phyloP scores from a whole-genome alignment of 2,888 invertebrate genomes.

The Enoplolaimus lenunculus region DNA sequence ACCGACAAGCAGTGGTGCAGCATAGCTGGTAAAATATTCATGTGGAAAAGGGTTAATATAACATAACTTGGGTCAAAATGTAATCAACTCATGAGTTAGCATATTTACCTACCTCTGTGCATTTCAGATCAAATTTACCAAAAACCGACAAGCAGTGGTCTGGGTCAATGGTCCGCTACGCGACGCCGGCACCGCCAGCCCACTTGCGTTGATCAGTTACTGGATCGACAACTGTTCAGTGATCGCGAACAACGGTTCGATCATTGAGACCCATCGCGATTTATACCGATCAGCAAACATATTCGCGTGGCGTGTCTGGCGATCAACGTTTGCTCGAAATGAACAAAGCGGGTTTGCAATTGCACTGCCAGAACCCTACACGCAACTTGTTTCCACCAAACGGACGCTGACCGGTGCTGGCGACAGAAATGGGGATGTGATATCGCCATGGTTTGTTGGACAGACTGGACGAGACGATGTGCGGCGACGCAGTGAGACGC shows the following conservation, averaged over 20 bases:
- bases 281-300: slow-evolving; percentile 87
- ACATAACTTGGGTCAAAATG: no score
- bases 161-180: slow-evolving; percentile 39
- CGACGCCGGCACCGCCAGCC: slow-evolving; percentile 42
- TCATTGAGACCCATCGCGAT: slow-evolving; percentile 57
- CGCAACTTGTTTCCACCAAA: slow-evolving; percentile 21
- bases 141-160: slow-evolving; percentile 33
- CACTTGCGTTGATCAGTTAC: slow-evolving; percentile 66
- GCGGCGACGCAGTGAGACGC: neutral
- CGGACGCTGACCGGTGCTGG: neutral
- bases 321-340: slow-evolving; percentile 48
- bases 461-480: neutral
- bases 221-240: slow-evolving; percentile 72
- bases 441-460: neutral
- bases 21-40: no score
- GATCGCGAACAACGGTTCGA: slow-evolving; percentile 64
- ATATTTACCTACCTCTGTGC: no score
- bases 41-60: no score
- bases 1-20: slow-evolving; percentile 33
- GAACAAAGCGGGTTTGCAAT: slow-evolving; percentile 71
- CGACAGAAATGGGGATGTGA: neutral
- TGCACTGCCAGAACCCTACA: slow-evolving; percentile 54
- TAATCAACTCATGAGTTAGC: no score
- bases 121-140: slow-evolving; percentile 32
- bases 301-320: slow-evolving; percentile 65